These are phyloP conservation scores for Uloborus plumipes DNA, from an alignment of 2,888 invertebrate genomes.

Conservation along the genomic window DNA sequence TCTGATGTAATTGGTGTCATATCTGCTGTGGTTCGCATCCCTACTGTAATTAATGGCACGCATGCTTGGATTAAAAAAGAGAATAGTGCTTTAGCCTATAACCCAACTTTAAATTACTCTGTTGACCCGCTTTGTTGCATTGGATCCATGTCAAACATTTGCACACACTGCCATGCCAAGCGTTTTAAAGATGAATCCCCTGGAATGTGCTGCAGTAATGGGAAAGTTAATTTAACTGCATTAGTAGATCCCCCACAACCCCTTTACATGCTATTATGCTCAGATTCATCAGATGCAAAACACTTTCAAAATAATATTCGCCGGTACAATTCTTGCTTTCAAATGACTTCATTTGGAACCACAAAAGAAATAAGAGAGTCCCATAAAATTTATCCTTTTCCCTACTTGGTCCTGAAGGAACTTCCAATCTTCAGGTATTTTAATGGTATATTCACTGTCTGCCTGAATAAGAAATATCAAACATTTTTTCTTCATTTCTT, in stretches of 20 bases:
- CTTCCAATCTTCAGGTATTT: no score
- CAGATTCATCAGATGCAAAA: constrained; percentile 5
- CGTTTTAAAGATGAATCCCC: constrained; percentile 4
- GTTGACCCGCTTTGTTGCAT: neutral
- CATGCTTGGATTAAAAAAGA: neutral
- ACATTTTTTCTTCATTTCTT: no score
- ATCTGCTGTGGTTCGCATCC: no score
- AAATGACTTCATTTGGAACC: constrained; percentile 37
- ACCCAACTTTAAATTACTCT: neutral
- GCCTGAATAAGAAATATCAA: no score
- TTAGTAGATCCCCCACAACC: neutral
- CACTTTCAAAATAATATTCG: neutral
- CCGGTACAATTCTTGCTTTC: constrained; percentile 23
- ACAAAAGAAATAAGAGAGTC: constrained; percentile 8
- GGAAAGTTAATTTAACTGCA: neutral
- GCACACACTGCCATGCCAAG: neutral
- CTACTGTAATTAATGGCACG: no score
- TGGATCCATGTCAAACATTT: neutral
- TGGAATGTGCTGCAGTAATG: constrained; percentile 10
- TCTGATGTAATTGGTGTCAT: no score
- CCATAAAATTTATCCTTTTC: no score
- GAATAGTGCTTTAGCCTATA: neutral
- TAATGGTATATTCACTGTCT: no score
- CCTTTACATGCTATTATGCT: neutral
- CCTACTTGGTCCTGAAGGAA: no score